Evolutionary conservation across 2,797 vertebrate species (phyloP).

Genomic region (Lithobates pipiens): DNA sequence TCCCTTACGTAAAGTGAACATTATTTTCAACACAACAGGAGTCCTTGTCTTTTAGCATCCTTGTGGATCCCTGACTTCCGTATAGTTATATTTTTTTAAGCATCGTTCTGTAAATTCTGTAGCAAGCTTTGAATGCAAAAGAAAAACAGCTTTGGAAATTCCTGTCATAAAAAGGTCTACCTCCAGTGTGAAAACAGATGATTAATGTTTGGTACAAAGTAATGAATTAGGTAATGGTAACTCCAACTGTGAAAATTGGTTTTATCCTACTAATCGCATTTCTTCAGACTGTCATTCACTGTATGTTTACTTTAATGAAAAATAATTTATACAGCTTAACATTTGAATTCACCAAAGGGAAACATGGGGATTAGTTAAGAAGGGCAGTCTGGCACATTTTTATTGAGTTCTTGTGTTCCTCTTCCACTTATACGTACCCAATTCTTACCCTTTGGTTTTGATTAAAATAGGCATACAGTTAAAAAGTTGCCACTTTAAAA

Average conservation of each 20-base stretch:
- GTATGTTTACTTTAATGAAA: background rate
- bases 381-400: too few relatives aligned
- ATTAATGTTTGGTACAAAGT: background rate
- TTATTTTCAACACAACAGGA: too few relatives aligned
- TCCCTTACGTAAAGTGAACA: too few relatives aligned
- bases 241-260: conserved; percentile 2
- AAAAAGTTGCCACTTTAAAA: too few relatives aligned
- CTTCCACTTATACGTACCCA: too few relatives aligned
- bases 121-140: background rate
- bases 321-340: conserved; percentile 1
- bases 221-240: background rate
- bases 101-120: background rate
- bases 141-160: background rate
- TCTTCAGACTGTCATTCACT: background rate
- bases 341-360: background rate
- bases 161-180: background rate
- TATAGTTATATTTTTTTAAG: too few relatives aligned
- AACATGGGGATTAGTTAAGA: background rate
- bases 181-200: background rate
- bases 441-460: too few relatives aligned
- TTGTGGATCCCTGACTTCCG: too few relatives aligned
- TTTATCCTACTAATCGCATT: background rate
- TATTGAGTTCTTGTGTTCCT: too few relatives aligned
- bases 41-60: too few relatives aligned
- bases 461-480: too few relatives aligned